These are phyloP conservation scores for Drosophila maculinotata DNA, from an alignment of 2,888 invertebrate genomes.

Conservation along the genomic window DNA sequence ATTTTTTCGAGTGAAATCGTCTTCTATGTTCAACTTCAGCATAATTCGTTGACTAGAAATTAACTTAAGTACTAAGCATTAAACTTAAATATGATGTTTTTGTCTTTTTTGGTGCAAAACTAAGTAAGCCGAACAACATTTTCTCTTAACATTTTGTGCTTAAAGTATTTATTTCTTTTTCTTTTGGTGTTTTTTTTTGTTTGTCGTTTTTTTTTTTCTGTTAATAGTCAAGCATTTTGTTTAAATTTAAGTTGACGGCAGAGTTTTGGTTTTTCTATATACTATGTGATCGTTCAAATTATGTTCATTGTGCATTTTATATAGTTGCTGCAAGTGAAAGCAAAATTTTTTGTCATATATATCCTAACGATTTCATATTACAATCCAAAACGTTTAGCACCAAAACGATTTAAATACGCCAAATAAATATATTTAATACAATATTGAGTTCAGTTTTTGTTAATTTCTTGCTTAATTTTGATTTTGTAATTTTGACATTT, in stretches of 20 bases:
- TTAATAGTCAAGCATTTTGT: constrained; percentile 21
- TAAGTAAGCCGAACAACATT: constrained; percentile 44
- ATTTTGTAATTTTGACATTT: constrained; percentile 47
- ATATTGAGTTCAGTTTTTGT: constrained; percentile 29
- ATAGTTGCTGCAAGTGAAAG: constrained; percentile 68
- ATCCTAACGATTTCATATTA: constrained; percentile 46
- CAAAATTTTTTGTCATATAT: constrained; percentile 36
- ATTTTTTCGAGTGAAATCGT: constrained; percentile 39
- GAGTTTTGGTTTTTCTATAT: constrained; percentile 51
- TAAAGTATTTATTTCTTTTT: constrained; percentile 26
- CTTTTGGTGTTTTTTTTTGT: constrained; percentile 38
- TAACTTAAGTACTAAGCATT: constrained; percentile 75
- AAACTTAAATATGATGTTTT: constrained; percentile 38
- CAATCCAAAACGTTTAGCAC: constrained; percentile 60
- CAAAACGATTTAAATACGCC: constrained; percentile 69
- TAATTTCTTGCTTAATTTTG: constrained; percentile 45
- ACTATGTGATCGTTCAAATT: constrained; percentile 23
- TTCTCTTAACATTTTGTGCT: constrained; percentile 39
- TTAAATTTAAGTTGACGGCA: constrained; percentile 43
- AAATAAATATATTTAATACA: constrained; percentile 39
- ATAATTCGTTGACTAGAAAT: constrained; percentile 80
- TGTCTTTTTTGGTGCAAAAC: constrained; percentile 58
- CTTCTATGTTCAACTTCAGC: constrained; percentile 65
- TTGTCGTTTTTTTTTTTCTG: constrained; percentile 11
- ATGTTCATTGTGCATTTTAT: constrained; percentile 28